phyloP scores from a whole-genome alignment of 2,113 vertebrate genomes.

The Scortum barcoo region DNA sequence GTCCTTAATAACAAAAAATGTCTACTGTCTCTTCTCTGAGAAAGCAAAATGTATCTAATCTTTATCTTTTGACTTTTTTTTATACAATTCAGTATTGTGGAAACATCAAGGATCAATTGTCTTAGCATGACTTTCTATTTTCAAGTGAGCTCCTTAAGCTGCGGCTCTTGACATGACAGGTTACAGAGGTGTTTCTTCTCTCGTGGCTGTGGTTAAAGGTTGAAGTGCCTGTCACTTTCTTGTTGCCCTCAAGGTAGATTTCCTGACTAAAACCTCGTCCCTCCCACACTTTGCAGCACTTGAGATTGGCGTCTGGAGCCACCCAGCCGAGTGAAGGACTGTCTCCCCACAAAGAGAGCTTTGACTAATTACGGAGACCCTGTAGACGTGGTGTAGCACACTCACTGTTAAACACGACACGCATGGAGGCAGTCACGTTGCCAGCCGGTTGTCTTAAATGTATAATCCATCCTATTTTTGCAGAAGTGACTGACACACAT shows the following conservation, averaged over 20 bases:
- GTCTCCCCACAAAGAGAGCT: constrained; percentile 61
- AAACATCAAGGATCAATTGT: constrained; percentile 1
- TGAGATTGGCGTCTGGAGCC: constrained; percentile 72
- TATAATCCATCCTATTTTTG: constrained; percentile 43
- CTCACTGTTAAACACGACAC: constrained; percentile 29
- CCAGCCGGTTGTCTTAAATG: constrained; percentile 26
- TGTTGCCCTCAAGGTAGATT: constrained; percentile 61
- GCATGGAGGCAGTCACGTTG: constrained; percentile 25
- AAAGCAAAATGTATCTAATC: too few relatives aligned
- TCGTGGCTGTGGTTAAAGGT: constrained; percentile 58
- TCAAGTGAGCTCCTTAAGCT: constrained; percentile 7
- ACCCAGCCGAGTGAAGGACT: constrained; percentile 66
- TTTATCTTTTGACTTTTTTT: constrained; percentile 1
- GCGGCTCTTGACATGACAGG: constrained; percentile 24
- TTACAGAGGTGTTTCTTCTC: constrained; percentile 41
- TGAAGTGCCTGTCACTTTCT: constrained; percentile 67
- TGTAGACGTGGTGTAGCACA: constrained; percentile 44
- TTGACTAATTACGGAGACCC: constrained; percentile 65
- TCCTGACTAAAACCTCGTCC: constrained; percentile 48
- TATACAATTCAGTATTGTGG: neutral
- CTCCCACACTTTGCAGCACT: constrained; percentile 62
- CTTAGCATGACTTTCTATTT: constrained; percentile 15
- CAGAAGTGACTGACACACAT: constrained; percentile 36
- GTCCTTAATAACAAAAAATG: neutral
- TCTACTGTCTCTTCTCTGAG: neutral